These are phyloP conservation scores for Pyrocoelia pectoralis DNA, from an alignment of 2,888 invertebrate species.

Conservation along the genomic window DNA sequence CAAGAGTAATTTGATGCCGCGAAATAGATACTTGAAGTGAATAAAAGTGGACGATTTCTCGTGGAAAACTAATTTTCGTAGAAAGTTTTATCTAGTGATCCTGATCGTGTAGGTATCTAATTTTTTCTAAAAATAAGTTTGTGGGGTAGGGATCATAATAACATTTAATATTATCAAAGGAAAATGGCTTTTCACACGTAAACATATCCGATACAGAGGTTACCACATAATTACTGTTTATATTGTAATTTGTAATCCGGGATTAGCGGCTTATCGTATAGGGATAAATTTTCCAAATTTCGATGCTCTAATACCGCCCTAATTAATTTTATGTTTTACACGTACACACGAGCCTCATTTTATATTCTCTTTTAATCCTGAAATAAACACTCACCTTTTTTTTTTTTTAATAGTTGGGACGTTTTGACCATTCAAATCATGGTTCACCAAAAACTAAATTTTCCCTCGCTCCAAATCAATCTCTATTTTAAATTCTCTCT, in stretches of 20 bases:
- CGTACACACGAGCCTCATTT: neutral
- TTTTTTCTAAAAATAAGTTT: neutral
- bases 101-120: too few species aligned
- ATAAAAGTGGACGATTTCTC: too few species aligned
- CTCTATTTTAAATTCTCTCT: too few species aligned
- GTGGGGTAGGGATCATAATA: neutral
- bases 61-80: too few species aligned
- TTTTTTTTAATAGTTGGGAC: too few species aligned
- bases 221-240: neutral
- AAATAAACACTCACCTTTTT: too few species aligned
- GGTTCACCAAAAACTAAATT: too few species aligned
- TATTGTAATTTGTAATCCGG: conserved; percentile 8
- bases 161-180: conserved; percentile 6
- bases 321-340: conserved; percentile 3
- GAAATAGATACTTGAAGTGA: too few species aligned
- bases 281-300: conserved; percentile 6
- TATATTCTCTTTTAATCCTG: neutral
- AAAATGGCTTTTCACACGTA: conserved; percentile 8
- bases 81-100: too few species aligned
- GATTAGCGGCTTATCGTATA: neutral
- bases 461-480: too few species aligned
- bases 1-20: too few species aligned
- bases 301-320: neutral
- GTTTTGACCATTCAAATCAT: too few species aligned
- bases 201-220: conserved; percentile 1